These are phyloP conservation scores for Cydia fagiglandana DNA, from an alignment of 1,140 invertebrate species.

Conservation along the genomic window DNA sequence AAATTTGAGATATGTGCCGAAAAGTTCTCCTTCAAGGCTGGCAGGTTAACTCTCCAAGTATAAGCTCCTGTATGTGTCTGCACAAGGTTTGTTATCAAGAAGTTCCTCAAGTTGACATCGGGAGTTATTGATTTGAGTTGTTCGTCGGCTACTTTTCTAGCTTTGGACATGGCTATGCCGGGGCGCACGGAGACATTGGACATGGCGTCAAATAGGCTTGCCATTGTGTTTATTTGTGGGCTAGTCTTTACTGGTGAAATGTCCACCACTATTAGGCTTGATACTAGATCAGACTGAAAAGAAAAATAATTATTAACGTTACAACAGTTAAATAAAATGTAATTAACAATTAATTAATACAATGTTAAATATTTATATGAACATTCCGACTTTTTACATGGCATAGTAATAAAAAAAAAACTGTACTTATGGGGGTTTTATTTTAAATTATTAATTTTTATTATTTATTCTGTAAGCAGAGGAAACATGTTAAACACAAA, in stretches of 20 bases:
- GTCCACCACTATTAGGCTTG: constrained; percentile 91
- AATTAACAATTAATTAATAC: too few relatives aligned
- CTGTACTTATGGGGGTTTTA: too few relatives aligned
- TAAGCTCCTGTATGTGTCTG: constrained; percentile 82
- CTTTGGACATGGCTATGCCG: constrained; percentile 83
- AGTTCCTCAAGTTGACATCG: constrained; percentile 79
- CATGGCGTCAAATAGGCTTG: constrained; percentile 84
- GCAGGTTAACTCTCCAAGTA: constrained; percentile 87
- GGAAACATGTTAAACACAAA: too few relatives aligned
- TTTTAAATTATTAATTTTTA: too few relatives aligned
- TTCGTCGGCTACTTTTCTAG: constrained; percentile 81
- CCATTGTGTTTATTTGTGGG: constrained; percentile 82
- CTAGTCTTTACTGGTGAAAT: constrained; percentile 87
- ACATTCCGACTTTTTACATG: too few relatives aligned
- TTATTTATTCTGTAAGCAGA: too few relatives aligned
- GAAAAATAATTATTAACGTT: constrained; percentile 22
- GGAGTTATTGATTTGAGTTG: constrained; percentile 66
- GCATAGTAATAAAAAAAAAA: too few relatives aligned
- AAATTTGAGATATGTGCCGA: constrained; percentile 83
- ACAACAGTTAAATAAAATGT: neutral
- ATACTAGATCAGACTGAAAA: constrained; percentile 86
- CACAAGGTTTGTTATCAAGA: constrained; percentile 89
- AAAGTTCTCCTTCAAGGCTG: constrained; percentile 84
- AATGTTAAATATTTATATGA: too few relatives aligned
- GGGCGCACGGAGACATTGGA: constrained; percentile 79